phyloP scores from a whole-genome alignment of 2,797 vertebrate genomes.

The Fistularia commersonii region DNA sequence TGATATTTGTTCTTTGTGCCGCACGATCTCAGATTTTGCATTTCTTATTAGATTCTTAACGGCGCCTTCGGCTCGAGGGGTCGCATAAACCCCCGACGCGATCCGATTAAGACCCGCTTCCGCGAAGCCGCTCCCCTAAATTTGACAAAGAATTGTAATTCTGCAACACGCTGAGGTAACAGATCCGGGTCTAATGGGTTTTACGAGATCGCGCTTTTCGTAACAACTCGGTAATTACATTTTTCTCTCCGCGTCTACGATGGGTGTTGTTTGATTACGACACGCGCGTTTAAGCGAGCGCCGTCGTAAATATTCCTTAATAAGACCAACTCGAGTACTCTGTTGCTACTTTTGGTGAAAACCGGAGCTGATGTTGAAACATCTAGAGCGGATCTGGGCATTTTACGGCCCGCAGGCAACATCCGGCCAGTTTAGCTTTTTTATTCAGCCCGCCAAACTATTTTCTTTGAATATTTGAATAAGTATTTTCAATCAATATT shows the following conservation, averaged over 20 bases:
- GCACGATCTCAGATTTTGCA: no score
- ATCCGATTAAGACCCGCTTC: no score
- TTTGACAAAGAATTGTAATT: slow-evolving; percentile 8
- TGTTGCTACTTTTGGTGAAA: not conserved
- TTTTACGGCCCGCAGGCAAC: no score
- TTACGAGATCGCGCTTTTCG: slow-evolving; percentile 43
- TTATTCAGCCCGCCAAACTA: no score
- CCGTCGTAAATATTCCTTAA: slow-evolving; percentile 8
- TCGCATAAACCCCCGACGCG: not conserved
- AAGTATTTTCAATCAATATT: no score
- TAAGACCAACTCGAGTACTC: slow-evolving; percentile 1
- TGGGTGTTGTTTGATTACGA: slow-evolving; percentile 14
- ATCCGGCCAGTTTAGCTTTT: no score
- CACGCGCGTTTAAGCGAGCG: slow-evolving; percentile 13
- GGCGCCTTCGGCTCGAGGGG: not conserved
- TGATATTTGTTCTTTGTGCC: not conserved
- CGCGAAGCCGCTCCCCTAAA: not conserved
- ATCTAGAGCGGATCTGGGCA: no score
- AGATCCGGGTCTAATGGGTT: slow-evolving; percentile 26
- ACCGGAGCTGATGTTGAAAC: slow-evolving; percentile 7
- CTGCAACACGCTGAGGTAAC: slow-evolving; percentile 7
- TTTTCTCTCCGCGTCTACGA: slow-evolving; percentile 19
- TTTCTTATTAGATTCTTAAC: not conserved
- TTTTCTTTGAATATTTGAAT: no score
- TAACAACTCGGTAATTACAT: slow-evolving; percentile 54